Evolutionary conservation across 2,888 invertebrate species (phyloP), one percentile per base, ranked within the genome.

Genomic region (Pyrrhia umbra): DNA sequence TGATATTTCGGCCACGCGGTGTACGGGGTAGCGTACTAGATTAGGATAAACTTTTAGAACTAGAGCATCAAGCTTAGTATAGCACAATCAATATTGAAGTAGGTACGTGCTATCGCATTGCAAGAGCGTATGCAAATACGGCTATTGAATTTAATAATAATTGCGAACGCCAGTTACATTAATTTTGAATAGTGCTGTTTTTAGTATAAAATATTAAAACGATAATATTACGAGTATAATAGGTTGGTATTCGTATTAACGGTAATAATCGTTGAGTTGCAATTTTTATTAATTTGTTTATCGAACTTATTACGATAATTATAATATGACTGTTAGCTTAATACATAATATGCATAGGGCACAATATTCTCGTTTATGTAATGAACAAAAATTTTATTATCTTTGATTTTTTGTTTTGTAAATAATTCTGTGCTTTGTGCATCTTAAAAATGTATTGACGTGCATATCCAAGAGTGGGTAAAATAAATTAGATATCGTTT

Each of bases 1-100:
- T 80, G 79, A 84, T 85, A 86, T 87, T 88, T 85, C 80, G 83
- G 79, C 82, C 83, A 85, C 77, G 54, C 75, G 74, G 68, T 79
- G 81, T 80, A 81, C 71, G 37, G 67, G 51, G 45, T 27, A 40
- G 10, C 46, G 30, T 54, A 52, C 50, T 75, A 70, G 68, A 79
- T 80, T 80, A 77, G 66, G 61, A 50, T 71, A 60, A 80, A 80
- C 62, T 82, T 79, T 75, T 40, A 39, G 46, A 64, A 68, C 46
- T 58, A 62, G 23, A 18, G 47, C 40, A 59, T 34, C 43, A 39
- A 10, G 25, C 23, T 60, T 49, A 34, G 23, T 58, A 18, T 20
- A 56, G 10, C 37, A 50, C n/a, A 46, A 51, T 42, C 27, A 47
- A 56, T 55, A 61, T 25, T 42, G 16, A 43, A 64, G 6, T 21